phyloP scores from a whole-genome alignment of 2,797 vertebrate genomes.

The Rallus crepitans region DNA sequence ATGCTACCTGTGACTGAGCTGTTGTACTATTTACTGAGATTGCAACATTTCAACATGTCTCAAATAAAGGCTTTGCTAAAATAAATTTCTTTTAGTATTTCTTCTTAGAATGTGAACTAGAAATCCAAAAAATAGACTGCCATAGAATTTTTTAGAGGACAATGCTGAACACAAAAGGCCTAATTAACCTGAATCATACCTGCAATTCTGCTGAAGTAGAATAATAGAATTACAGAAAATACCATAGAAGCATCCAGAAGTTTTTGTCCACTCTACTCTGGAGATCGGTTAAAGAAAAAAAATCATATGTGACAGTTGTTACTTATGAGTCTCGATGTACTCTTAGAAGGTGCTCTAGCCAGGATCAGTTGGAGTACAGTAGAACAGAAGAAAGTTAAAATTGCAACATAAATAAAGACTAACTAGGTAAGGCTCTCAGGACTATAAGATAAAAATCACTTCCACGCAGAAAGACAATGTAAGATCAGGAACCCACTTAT shows the following conservation, averaged over 20 bases:
- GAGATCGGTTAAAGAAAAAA: background rate
- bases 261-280: background rate
- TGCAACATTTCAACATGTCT: background rate
- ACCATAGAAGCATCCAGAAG: background rate
- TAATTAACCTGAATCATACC: background rate
- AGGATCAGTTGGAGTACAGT: background rate
- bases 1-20: background rate
- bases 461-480: background rate
- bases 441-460: background rate
- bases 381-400: background rate
- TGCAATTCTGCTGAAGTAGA: background rate
- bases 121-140: background rate
- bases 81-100: background rate
- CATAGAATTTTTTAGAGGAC: background rate
- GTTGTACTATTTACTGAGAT: background rate
- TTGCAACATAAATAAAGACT: background rate
- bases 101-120: background rate
- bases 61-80: background rate
- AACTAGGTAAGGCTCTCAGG: background rate
- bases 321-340: background rate
- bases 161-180: background rate
- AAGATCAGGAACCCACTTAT: background rate
- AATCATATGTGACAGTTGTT: background rate
- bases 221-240: background rate
- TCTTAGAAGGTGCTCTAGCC: background rate